Base-by-base conservation (phyloP, 2,113 vertebrate species). In the Nettapus auritus region DNA sequence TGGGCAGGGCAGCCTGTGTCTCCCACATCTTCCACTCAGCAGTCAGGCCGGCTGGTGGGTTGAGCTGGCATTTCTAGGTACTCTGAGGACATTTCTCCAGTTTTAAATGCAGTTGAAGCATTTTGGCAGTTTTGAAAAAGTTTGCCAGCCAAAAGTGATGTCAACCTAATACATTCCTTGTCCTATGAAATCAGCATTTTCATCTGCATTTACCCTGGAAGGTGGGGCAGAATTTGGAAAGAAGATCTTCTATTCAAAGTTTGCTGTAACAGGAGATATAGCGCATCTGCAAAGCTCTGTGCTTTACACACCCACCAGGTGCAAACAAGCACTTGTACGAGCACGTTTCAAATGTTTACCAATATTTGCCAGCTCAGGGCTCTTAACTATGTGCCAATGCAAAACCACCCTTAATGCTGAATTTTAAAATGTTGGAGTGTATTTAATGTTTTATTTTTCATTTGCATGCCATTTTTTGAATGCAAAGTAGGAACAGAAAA, bases 341-440 rank as follows among this genome's bases (percentile, higher is more conserved):
- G 59, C 80, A 93, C 38, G 52, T 74, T 88, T 66, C 52, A 77
- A 42, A 80, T 74, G 50, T 91, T 80, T 85, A 76, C 59, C 25
- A 46, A 10, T 46, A 62, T 77, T 76, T 82, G 7, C 34, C 56
- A 73, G 4, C 66, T 85, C 40, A 36, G 10, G 50, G 25, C 18
- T 86, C 15, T 52, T 70, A 86, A 11, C 33, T 76, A 55, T 67
- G 55, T 70, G 55, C n/a, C 79, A 67, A 5, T 25, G 36, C 22
- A 91, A 89, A 85, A 26, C 6, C 9, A 34, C 11, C 4, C n/a
- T 53, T 80, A 15, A 73, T 10, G 44, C 23, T 66, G 36, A 88
- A 19, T 50, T 76, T 4, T 60, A 16, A 88, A 89, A 62, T 62
- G 8, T 13, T 66, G 18, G 9, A 48, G 22, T 19, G 13, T 36